Conservation (phyloP, 2,797 vertebrate genomes). For the Cygnus olor region DNA sequence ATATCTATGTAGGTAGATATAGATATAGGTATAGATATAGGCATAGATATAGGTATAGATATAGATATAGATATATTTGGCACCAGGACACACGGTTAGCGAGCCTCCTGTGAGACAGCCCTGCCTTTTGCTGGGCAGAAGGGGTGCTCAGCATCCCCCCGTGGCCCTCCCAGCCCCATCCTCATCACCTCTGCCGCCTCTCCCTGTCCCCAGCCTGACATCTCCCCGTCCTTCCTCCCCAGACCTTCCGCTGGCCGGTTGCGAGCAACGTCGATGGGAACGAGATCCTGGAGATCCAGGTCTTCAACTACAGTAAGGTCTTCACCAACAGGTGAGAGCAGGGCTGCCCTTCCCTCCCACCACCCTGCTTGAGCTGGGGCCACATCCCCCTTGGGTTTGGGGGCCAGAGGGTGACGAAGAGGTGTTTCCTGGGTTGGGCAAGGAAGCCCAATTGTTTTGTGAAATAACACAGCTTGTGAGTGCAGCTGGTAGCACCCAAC, state of each 20-base stretch:
- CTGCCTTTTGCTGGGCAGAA: not conserved
- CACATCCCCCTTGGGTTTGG: not conserved
- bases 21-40: no score
- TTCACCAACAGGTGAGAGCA: slow-evolving; percentile 91
- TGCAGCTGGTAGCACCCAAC: no score
- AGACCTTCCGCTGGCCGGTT: slow-evolving; percentile 92
- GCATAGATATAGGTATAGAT: no score
- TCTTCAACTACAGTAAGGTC: slow-evolving; percentile 97
- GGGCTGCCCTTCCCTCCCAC: not conserved
- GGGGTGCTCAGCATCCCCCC: not conserved
- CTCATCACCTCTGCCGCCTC: not conserved
- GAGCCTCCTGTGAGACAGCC: no score
- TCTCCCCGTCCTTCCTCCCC: not conserved
- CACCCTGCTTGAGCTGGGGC: not conserved
- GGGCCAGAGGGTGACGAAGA: not conserved
- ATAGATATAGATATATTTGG: not conserved
- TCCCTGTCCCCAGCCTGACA: not conserved
- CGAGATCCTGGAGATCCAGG: slow-evolving; percentile 92
- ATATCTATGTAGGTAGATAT: no score
- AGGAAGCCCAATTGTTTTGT: not conserved
- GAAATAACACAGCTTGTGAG: not conserved
- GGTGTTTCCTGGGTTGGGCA: not conserved
- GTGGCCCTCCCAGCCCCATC: not conserved
- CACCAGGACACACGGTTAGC: accelerated
- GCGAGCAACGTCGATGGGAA: slow-evolving; percentile 88